These are phyloP conservation scores for Myotis myotis DNA, from an alignment of 2,797 vertebrate genomes.

Conservation along the genomic window DNA sequence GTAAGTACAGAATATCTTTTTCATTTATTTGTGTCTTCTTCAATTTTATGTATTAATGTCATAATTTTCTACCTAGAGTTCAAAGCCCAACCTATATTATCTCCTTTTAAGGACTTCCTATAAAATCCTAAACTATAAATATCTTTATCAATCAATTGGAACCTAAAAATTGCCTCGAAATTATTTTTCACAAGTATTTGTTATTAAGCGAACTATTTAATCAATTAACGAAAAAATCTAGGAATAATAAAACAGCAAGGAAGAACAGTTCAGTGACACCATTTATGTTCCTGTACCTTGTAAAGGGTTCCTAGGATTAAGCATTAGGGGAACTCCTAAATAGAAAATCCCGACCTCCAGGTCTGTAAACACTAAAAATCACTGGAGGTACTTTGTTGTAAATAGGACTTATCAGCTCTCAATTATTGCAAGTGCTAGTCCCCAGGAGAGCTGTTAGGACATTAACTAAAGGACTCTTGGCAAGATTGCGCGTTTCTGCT, in stretches of 20 bases:
- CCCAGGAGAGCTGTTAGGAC: constrained; percentile 33
- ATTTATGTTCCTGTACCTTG: background rate
- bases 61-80: constrained; percentile 4
- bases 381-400: background rate
- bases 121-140: constrained; percentile 12
- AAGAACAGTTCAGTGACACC: background rate
- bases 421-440: background rate
- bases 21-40: background rate
- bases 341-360: background rate
- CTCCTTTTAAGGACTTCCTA: constrained; percentile 28
- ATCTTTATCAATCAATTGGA: background rate
- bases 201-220: background rate
- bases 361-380: background rate
- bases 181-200: constrained; percentile 11
- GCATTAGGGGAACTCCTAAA: background rate
- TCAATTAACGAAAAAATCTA: background rate
- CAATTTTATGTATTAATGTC: background rate
- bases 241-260: constrained; percentile 17
- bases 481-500: background rate
- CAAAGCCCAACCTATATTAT: background rate
- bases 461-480: constrained; percentile 32
- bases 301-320: background rate
- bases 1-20: background rate
- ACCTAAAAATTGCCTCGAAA: background rate
- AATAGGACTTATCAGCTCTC: constrained; percentile 36